Conservation (phyloP, 2,888 invertebrate species). For the Hemaris fuciformis region DNA sequence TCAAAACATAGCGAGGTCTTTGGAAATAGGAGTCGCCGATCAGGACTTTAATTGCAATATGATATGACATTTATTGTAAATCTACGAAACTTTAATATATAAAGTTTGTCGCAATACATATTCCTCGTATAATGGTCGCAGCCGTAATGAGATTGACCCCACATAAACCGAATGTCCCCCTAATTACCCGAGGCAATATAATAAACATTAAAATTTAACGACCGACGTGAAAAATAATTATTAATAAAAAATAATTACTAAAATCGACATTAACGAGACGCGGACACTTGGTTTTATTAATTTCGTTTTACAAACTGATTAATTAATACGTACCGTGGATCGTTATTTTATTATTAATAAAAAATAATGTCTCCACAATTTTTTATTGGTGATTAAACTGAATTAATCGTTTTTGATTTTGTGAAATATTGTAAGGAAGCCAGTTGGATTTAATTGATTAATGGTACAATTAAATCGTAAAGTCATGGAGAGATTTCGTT, state of each 20-base stretch:
- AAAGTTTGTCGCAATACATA: background rate
- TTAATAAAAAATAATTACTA: slow-evolving; percentile 13
- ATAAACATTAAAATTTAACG: slow-evolving; percentile 8
- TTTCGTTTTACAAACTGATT: slow-evolving; percentile 3
- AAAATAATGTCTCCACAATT: background rate
- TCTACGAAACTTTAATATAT: background rate
- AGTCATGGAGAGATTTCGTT: background rate
- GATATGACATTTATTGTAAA: no score
- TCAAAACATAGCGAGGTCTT: no score
- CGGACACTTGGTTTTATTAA: slow-evolving; percentile 3
- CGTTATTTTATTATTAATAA: slow-evolving; percentile 3
- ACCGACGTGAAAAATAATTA: slow-evolving; percentile 8
- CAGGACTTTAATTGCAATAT: no score
- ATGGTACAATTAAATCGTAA: slow-evolving; percentile 3
- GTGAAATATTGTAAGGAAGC: slow-evolving; percentile 7
- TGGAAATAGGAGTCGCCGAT: no score
- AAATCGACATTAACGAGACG: slow-evolving; percentile 11
- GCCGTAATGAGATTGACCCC: background rate
- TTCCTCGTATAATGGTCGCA: background rate
- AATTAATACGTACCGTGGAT: background rate
- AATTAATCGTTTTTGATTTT: slow-evolving; percentile 7
- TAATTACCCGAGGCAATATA: background rate
- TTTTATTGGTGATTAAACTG: background rate
- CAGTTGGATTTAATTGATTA: background rate
- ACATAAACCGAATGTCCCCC: background rate